These are phyloP conservation scores for Thunnus albacares DNA, from an alignment of 2,797 vertebrate genomes.

Conservation along the genomic window DNA sequence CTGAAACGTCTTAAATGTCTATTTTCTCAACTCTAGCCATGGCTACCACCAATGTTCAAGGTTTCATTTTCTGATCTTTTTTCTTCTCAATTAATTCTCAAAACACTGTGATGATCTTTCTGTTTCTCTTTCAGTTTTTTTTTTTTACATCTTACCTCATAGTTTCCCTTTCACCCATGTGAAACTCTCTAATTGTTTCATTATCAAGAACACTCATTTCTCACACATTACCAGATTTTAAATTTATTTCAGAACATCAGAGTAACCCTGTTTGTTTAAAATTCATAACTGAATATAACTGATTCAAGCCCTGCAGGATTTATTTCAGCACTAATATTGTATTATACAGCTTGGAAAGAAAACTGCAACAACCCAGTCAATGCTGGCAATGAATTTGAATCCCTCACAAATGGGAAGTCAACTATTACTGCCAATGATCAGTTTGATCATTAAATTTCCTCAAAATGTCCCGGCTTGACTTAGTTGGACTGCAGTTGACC, in stretches of 20 bases:
- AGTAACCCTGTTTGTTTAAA: conserved; percentile 45
- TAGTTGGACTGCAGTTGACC: conserved; percentile 54
- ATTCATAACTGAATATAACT: conserved; percentile 6
- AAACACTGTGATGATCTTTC: conserved; percentile 16
- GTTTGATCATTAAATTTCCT: conserved; percentile 27
- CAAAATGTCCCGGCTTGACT: conserved; percentile 33
- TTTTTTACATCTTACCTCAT: conserved; percentile 13
- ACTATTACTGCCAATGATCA: conserved; percentile 30
- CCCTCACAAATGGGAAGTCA: conserved; percentile 13
- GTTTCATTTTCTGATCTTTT: conserved; percentile 75
- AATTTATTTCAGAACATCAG: neutral
- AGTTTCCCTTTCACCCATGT: neutral
- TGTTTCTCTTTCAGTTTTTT: neutral
- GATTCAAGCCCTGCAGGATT: conserved; percentile 35
- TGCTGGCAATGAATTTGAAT: conserved; percentile 20
- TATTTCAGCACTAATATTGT: conserved; percentile 54
- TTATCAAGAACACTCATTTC: neutral
- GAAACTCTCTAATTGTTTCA: neutral
- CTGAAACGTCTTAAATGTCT: conserved; percentile 56
- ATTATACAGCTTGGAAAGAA: conserved; percentile 41
- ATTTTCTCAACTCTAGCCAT: conserved; percentile 69
- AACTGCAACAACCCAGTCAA: conserved; percentile 57
- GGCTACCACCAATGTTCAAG: conserved; percentile 73
- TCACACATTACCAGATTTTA: conserved; percentile 7
- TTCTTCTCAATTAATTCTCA: conserved; percentile 17